Evolutionary conservation across 2,113 vertebrate species (phyloP), one percentile per base, ranked within the genome.

Genomic region (Octodon degus): DNA sequence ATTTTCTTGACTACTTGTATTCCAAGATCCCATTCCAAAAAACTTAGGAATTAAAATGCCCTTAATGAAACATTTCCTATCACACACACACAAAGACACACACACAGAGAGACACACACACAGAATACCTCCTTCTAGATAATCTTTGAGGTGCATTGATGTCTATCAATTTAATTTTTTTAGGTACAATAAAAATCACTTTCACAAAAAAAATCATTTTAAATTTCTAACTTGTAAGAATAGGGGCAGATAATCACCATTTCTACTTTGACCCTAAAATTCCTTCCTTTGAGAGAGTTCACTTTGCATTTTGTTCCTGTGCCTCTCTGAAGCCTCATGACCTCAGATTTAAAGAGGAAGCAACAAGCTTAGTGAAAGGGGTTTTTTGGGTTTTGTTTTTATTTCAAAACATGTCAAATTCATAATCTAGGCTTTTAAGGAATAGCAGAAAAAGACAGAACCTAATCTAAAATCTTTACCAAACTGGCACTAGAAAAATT

Each of bases 391-490:
- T 89, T 88, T 91, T 70, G 60, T 53, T 55, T 91, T 93, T 70
- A 93, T 93, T 94, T 95, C n/a, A 82, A 58, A 90, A 47, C 63
- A 96, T 47, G 40, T 97, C n/a, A 96, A 96, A 17, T 88, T 97
- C 34, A 58, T 93, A 82, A 68, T 62, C 43, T 79, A 32, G 43
- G 81, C 95, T 50, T 5, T 11, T 83, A 91, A 96, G 72, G 85
- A 72, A 34, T 0, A 93, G 34, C 32, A 94, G 60, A 7, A 50
- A 76, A 81, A 72, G 68, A 88, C 7, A 43, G 76, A 95, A 55
- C 19, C n/a, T 77, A 84, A 72, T 93, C 90, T 94, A 62, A 98
- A 96, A 67, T 58, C 68, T 90, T 91, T 95, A 84, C 32, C 82
- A 53, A 81, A 22, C 50, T 67, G 24, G 17, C 60, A 87, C 8